Conservation (phyloP, 2,113 vertebrate species). For the Fulica atra region DNA sequence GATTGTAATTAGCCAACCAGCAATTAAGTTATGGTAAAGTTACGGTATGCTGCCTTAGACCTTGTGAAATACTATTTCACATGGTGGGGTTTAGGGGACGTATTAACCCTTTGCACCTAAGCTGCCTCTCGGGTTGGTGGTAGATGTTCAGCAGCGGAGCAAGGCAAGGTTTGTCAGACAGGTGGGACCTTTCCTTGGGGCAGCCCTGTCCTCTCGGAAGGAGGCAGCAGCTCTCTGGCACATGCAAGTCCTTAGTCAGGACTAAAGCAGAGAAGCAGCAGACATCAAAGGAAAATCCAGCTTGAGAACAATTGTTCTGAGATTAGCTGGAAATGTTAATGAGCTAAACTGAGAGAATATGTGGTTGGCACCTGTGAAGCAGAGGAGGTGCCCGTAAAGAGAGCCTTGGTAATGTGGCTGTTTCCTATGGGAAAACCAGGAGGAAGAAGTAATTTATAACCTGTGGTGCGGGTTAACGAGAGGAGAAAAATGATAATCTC, state of each 20-base stretch:
- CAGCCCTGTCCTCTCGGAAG: background rate
- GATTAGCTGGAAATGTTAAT: slow-evolving; percentile 41
- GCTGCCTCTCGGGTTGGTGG: background rate
- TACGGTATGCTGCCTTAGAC: background rate
- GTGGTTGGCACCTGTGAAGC: background rate
- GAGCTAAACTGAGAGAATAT: slow-evolving; percentile 13
- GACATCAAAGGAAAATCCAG: background rate
- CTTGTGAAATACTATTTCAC: background rate
- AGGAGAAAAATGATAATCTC: background rate
- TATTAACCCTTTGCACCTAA: background rate
- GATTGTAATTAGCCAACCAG: background rate
- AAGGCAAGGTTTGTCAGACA: background rate
- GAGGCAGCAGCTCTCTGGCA: background rate
- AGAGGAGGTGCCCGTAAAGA: background rate
- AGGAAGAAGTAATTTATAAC: background rate
- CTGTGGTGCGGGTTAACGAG: background rate
- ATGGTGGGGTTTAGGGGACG: background rate
- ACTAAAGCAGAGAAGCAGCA: background rate
- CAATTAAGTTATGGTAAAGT: background rate
- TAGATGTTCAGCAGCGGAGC: background rate
- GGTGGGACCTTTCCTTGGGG: background rate
- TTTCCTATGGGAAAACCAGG: background rate
- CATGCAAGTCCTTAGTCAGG: background rate
- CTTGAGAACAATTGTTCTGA: background rate
- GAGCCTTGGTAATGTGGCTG: background rate